Conservation (phyloP, 2,113 vertebrate species). For the Anseranas semipalmata region DNA sequence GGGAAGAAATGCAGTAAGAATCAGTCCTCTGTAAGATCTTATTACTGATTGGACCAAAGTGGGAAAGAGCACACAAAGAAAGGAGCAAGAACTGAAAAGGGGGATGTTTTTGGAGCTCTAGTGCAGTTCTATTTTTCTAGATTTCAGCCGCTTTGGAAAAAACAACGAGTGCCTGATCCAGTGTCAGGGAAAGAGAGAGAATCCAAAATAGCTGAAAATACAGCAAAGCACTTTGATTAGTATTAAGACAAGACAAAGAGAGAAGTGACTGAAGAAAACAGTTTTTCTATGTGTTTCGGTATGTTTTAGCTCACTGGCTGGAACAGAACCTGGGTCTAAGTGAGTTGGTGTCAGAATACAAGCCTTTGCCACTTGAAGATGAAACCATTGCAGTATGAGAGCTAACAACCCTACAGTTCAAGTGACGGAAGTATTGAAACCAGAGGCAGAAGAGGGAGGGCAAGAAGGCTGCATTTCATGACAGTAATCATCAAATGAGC, state of each 20-base stretch:
- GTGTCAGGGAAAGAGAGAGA: background rate
- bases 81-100: background rate
- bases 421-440: background rate
- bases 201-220: background rate
- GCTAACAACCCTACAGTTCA: background rate
- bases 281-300: background rate
- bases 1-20: background rate
- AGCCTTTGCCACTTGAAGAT: background rate
- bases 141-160: background rate
- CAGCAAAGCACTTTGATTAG: background rate
- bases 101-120: background rate
- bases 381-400: background rate
- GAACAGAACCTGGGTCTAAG: background rate
- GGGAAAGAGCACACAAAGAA: background rate
- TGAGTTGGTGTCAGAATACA: background rate
- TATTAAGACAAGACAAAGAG: background rate
- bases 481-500: background rate
- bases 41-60: background rate
- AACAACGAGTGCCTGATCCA: background rate
- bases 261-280: background rate
- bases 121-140: background rate
- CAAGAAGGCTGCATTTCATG: background rate
- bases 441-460: background rate
- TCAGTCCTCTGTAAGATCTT: background rate
- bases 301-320: background rate